Percentiles rank a stretch among this genome's conserved stretches.
Conservation (phyloP, 2,888 invertebrate genomes). For the Nephrotoma guestfalica region DNA sequence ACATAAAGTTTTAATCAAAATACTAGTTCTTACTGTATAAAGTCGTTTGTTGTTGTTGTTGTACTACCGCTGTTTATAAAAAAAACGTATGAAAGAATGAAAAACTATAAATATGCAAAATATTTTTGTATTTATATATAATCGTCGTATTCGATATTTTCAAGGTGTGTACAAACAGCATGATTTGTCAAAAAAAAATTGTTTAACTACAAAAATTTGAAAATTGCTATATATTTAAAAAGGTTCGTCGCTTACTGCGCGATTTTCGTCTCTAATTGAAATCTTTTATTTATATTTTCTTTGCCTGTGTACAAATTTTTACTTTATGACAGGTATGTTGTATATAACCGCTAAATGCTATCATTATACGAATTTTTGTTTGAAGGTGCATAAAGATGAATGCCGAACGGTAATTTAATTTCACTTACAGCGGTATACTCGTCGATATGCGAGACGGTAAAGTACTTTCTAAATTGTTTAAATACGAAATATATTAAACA, state of each 20-base stretch:
- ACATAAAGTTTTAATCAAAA: background rate
- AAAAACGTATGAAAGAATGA: background rate
- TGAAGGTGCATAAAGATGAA: background rate
- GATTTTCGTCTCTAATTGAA: background rate
- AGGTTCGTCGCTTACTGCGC: background rate
- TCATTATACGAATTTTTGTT: background rate
- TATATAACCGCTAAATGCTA: background rate
- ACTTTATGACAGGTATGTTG: background rate
- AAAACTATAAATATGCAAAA: background rate
- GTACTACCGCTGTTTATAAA: background rate
- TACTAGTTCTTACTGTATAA: background rate
- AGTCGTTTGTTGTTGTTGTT: background rate
- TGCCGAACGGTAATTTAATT: background rate
- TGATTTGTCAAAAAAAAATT: background rate
- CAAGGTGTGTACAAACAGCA: background rate
- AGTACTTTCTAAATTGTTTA: background rate
- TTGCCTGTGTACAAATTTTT: background rate
- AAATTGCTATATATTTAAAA: background rate
- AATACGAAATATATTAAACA: background rate
- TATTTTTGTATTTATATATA: background rate
- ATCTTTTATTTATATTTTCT: background rate
- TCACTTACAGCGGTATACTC: background rate
- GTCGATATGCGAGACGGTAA: background rate
- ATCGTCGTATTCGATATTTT: background rate
- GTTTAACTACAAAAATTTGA: background rate